Evolutionary conservation across 2,113 vertebrate genomes (phyloP), one percentile per base, ranked within the genome.

Genomic region (Spheniscus mendiculus): DNA sequence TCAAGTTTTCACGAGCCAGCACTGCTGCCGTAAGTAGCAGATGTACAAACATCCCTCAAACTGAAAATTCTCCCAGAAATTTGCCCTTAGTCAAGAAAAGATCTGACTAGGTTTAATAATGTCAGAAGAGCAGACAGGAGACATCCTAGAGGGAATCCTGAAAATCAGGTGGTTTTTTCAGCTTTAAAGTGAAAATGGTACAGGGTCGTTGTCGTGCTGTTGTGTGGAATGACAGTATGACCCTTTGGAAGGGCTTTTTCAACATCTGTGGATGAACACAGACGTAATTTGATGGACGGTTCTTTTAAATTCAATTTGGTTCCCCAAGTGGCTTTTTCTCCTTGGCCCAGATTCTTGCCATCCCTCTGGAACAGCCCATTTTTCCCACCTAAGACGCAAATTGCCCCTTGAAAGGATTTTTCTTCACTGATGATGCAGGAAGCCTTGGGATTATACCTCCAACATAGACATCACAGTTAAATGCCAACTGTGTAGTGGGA

Each of bases 181-280:
- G 10, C 15, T 87, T 85, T 72, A 27, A 61, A 52, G 8, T 61
- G 30, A 85, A 87, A 93, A 70, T 49, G 21, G 26, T n/a, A 20
- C 8, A 45, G 10, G 4, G 14, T 89, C 0, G 0, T 5, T 47
- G 20, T 22, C 5, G 3, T 73, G 22, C 32, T 69, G 15, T 34
- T 89, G 27, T 50, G 13, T 56, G 27, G 16, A 71, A 76, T 40
- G 21, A 34, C 13, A 74, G 10, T 19, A 27, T 5, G 18, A 15
- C 15, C 5, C 7, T 90, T 53, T 47, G 45, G 53, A 88, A 80
- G 27, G 14, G 12, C 2, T 76, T 96, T 85, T 61, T 77, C 30
- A 55, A 67, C 6, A 52, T 79, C 26, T 73, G 34, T 69, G 56
- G 56, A 36, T 21, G 47, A 76, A 77, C 8, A 20, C 6, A 85